These are phyloP conservation scores for Eupithecia exiguata DNA, from an alignment of 2,888 invertebrate species.

Conservation along the genomic window DNA sequence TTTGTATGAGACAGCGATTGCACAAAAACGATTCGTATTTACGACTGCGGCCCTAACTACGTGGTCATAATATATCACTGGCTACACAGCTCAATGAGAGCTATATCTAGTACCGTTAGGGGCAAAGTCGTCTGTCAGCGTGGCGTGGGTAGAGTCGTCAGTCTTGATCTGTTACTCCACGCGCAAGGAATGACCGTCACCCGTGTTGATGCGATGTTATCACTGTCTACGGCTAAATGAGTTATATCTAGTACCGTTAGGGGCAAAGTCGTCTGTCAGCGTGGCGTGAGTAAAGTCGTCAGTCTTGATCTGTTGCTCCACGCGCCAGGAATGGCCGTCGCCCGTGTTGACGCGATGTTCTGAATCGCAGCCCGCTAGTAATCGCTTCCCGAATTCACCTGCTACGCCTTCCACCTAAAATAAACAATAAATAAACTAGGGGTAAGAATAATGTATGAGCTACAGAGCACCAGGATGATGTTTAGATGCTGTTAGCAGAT, in stretches of 20 bases:
- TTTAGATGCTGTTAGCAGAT: neutral
- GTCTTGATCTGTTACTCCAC: slow-evolving; percentile 92
- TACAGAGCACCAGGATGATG: neutral
- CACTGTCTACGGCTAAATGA: neutral
- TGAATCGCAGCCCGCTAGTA: slow-evolving; percentile 93
- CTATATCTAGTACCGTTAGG: slow-evolving; percentile 88
- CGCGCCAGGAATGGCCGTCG: slow-evolving; percentile 87
- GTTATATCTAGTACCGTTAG: slow-evolving; percentile 86
- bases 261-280: slow-evolving; percentile 92
- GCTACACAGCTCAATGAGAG: no score
- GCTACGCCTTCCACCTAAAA: slow-evolving; percentile 89
- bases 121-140: slow-evolving; percentile 92
- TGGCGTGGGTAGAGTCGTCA: slow-evolving; percentile 92
- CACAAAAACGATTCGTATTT: no score
- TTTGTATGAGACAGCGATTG: no score
- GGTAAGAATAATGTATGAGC: neutral
- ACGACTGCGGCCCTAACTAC: no score
- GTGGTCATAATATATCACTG: no score
- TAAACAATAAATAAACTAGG: neutral
- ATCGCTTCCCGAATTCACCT: slow-evolving; percentile 93
- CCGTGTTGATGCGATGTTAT: slow-evolving; percentile 89
- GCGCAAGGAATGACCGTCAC: slow-evolving; percentile 87
- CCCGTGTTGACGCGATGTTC: slow-evolving; percentile 91
- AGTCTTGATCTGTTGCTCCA: slow-evolving; percentile 92
- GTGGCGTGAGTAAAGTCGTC: slow-evolving; percentile 94